Percentiles rank a stretch among this genome's conserved stretches.
Evolutionary conservation across 2,797 vertebrate genomes (phyloP).

Genomic region (Chaetodon trifasciatus): DNA sequence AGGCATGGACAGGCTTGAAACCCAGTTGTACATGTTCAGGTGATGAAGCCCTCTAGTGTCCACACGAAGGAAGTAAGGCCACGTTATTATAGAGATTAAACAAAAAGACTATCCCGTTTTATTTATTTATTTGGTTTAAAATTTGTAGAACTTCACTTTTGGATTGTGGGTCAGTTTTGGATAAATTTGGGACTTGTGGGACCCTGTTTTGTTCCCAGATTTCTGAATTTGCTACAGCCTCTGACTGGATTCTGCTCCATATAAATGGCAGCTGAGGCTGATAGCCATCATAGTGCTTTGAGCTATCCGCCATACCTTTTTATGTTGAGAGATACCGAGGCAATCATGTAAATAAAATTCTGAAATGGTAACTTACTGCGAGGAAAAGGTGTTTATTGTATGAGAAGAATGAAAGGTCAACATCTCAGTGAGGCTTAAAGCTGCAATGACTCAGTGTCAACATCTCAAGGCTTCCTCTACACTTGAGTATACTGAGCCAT

Average conservation of each 20-base stretch:
- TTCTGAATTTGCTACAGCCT: background rate
- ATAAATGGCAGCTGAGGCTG: too few relatives aligned
- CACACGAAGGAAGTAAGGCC: background rate
- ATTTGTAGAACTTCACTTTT: background rate
- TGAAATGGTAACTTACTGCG: background rate
- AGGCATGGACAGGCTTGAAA: background rate
- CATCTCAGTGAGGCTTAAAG: constrained; percentile 16
- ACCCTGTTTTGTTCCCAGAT: background rate
- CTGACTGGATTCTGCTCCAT: background rate
- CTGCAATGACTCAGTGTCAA: constrained; percentile 18
- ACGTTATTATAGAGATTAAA: background rate
- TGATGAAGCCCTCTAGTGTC: background rate
- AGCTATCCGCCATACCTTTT: background rate
- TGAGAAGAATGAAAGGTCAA: constrained; percentile 11
- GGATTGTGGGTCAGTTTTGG: too few relatives aligned
- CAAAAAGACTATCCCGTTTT: background rate
- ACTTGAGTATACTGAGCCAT: constrained; percentile 28
- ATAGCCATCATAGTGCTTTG: background rate
- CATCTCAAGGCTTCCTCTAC: constrained; percentile 25
- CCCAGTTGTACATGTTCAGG: background rate
- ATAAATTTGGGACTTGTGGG: background rate
- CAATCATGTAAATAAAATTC: background rate
- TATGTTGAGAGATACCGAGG: background rate
- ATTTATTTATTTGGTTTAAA: background rate
- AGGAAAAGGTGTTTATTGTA: background rate